Base-by-base conservation (phyloP, 1,140 invertebrate species). In the Pogonognathellus flavescens region DNA sequence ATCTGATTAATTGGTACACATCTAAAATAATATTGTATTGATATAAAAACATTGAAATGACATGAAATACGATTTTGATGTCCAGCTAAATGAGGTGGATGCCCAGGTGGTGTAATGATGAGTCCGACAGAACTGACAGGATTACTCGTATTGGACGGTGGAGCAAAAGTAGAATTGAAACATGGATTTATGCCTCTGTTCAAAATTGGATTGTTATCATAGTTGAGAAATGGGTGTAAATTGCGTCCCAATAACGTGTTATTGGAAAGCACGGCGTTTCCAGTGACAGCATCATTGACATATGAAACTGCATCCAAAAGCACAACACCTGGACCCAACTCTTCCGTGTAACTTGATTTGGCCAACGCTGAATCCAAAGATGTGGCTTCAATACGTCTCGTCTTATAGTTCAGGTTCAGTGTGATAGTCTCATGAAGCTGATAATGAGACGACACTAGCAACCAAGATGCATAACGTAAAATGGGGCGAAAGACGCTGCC, bases 361-460 rank as follows among this genome's bases (percentile, higher is more conserved):
- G 82, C 82, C 31, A 83, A 22, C 14, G 82, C 16, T 20, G 82
- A 83, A 62, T 83, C 82, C 25, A 83, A 66, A 16, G 57, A 59
- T 9, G 57, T 62, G 9, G 82, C 57, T 14, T 60, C 49, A 60
- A 83, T 83, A 11, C 41, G 31, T 16, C 82, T 18, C 7, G 20
- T 25, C 62, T 50, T 59, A 18, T 16, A 59, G 62, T 60, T 59
- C 18, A 66, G 20, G 22, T 50, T 66, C 0, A 83, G 57, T 16
- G 18, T 59, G 20, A 83, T 20, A 10, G 82, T 83, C 22, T 83
- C 82, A 5, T 59, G 57, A 11, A 83, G 82, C 14, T 83, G 82
- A 66, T 59, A 59, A n/a, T 83, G 41, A 6, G 57, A 25, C 9
- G 53, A 50, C 11, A 49, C 49, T 4, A 83, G n/a, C 11, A 83